These are phyloP conservation scores for Microcebus griseorufus DNA, from an alignment of 2,113 vertebrate genomes.

Conservation along the genomic window DNA sequence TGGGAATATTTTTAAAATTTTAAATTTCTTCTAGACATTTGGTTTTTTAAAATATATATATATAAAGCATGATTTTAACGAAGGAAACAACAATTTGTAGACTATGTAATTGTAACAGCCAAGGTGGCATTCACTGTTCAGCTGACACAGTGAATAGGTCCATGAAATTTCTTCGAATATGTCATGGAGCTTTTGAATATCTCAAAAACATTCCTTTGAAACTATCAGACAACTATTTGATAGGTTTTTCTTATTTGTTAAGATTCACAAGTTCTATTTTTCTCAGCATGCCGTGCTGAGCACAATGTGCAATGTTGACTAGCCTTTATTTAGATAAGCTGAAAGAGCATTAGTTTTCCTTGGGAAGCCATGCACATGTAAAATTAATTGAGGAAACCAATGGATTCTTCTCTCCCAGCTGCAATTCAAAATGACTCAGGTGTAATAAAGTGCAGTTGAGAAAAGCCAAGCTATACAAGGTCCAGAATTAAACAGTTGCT, in stretches of 20 bases:
- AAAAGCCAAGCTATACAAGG: constrained; percentile 58
- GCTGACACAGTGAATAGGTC: neutral
- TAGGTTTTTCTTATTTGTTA: constrained; percentile 59
- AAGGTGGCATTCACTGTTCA: neutral
- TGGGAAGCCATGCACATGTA: constrained; percentile 54
- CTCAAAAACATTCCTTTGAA: constrained; percentile 49
- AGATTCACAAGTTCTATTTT: constrained; percentile 54
- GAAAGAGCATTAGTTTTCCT: constrained; percentile 50
- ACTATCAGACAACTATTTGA: constrained; percentile 35
- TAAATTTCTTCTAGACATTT: neutral
- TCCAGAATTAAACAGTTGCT: constrained; percentile 34
- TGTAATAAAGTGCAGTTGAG: neutral
- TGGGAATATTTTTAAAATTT: neutral
- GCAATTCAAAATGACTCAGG: constrained; percentile 32
- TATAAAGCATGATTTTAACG: neutral
- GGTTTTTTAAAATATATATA: neutral
- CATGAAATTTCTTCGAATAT: neutral
- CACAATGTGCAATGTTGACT: constrained; percentile 25
- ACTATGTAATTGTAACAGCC: neutral
- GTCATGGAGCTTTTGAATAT: constrained; percentile 33
- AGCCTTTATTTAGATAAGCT: constrained; percentile 54
- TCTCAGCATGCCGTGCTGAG: neutral
- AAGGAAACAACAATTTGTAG: neutral
- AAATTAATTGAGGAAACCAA: constrained; percentile 69
- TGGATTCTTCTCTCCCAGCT: constrained; percentile 13